Evolutionary conservation across 1,140 invertebrate genomes (phyloP), one percentile per base, ranked within the genome.

Genomic region (Temnothorax curvispinosus): DNA sequence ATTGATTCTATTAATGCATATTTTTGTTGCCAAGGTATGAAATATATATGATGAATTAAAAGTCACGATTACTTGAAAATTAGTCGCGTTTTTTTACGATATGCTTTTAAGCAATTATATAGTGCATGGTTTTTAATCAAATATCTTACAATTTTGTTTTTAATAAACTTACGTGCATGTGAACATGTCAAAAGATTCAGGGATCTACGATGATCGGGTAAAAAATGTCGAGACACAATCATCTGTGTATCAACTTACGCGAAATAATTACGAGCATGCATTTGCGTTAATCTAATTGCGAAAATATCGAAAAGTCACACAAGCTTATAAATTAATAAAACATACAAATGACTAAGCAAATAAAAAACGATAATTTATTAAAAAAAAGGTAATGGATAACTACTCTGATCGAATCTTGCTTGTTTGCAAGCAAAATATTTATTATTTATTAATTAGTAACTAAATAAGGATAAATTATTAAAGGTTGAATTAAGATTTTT

Each of bases 381-480:
- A 1, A 27, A 15, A 44, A 27, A 58, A 44, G 52, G 32, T 41
- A 56, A 41, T 60, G 7, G 41, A 21, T 21, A 56, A 75, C 56
- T 11, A 38, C 38, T 21, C 8, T 54, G 72, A 35, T 44, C n/a
- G 8, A 75, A 75, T 50, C 6, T 71, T 27, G 27, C 27, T 27
- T 27, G 27, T 44, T 47, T 71, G n/a, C 18, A 27, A 27, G 27
- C 27, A 27, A 27, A 27, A 27, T 1, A 27, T 27, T 38, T 5
- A 2, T 54, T 69, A 50, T 71, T 74, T 54, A 21, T n/a, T 54
- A 54, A 72, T 72, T 52, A 52, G 15, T 74, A 56, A 74, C 27
- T 54, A 52, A 72, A 72, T 47, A n/a, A 44, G 64, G 11, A 21
- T 69, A 74, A 74, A 74, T 52, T 72, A 74, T 54, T 74, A 35